Evolutionary conservation across 1,140 invertebrate genomes (phyloP), one percentile per base, ranked within the genome.

Genomic region (Melanaphis sacchari): DNA sequence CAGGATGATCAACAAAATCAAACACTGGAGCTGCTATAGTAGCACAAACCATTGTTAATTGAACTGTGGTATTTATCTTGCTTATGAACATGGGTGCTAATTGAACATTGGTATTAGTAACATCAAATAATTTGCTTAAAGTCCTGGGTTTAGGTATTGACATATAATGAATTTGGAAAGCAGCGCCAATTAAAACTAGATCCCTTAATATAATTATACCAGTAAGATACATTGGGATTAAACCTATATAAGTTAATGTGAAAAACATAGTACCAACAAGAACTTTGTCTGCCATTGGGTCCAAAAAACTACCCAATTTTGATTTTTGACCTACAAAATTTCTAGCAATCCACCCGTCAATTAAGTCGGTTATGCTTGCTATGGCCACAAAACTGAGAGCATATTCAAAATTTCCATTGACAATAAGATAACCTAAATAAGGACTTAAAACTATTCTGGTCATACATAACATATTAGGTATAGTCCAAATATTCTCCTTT

Each of bases 201-300:
- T 99, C 99, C 94, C 99, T 96, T 31, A 96, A 96, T 21, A 99
- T 95, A 93, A 99, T 98, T 38, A 99, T 95, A 59, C 96, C 96
- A 18, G 98, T 98, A n/a, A 99, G 95, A 91, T 96, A 96, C 92
- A 98, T 95, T 95, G 93, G 49, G 11, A 94, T 94, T 54, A 92
- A 76, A 38, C 93, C 40, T n/a, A 91, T 24, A 91, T 59, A 93
- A 93, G 49, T 94, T 9, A 94, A 81, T n/a, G 90, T 90, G n/a
- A 94, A 54, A 46, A 99, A 99, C 59, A 99, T 95, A 26, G 98
- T 98, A 24, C 97, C 98, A 94, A 99, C 97, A 11, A 99, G 96
- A 36, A 99, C 96, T 96, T 99, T 99, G 95, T 99, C 99, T n/a
- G 99, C 99, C 95, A 99, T 96, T 24, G 99, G 99, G 95, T 99